Evolutionary conservation across 2,888 invertebrate genomes (phyloP), one percentile per base, ranked within the genome.

Genomic region (Subacronicta megacephala): DNA sequence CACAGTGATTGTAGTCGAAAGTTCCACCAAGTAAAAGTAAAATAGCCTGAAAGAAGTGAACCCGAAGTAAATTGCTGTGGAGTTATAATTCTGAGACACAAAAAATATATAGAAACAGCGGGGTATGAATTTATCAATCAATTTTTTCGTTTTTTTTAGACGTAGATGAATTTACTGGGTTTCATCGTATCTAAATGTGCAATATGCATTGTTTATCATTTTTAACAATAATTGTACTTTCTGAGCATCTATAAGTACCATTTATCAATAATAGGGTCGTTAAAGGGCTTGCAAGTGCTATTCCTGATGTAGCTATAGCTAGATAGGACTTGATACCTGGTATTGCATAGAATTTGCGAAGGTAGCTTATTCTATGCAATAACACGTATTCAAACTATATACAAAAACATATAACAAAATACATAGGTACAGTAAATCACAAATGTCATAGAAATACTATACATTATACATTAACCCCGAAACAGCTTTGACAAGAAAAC

Each of bases 401-500:
- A 26, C 26, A 26, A 26, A 26, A 26, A 26, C 26, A 26, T 26
- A 10, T 26, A n/a, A 38, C 26, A 47, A 54, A 45, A 64, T 50
- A 47, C n/a, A 50, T 18, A 18, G 50, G 29, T 46, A 45, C 55
- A 62, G 46, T 62, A 49, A 45, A 63, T 42, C 70, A 62, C 18
- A 68, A 47, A 62, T 64, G 62, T 63, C 51, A 57, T 41, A 40
- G 18, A 18, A 33, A 52, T 47, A 15, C 23, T 33, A 47, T 51
- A 56, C 66, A 72, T 72, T 33, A 47, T 51, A 56, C 66, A 72
- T 72, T 68, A 72, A 72, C 67, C 66, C 66, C 50, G 50, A 72
- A 66, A 42, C 20, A 3, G 57, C 55, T 40, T 43, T 51, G 61
- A 54, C 58, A 74, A 74, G 60, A 62, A 61, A 54, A 59, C 36